These are phyloP conservation scores for Drosophila paramelanica DNA, from an alignment of 2,888 invertebrate genomes.

Conservation along the genomic window DNA sequence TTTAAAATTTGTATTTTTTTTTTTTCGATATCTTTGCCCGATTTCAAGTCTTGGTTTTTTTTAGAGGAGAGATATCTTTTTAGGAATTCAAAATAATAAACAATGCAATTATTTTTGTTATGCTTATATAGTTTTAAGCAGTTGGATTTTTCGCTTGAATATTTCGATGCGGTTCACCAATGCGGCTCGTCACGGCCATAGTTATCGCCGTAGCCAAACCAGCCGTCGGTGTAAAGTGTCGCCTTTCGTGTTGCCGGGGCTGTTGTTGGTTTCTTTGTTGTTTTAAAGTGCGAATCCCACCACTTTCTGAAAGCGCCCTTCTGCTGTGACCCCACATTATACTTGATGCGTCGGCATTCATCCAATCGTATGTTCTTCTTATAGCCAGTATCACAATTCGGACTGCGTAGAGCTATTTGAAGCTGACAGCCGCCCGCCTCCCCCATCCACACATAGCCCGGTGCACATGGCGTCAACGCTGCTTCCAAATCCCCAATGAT, in stretches of 20 bases:
- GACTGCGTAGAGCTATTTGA: not conserved
- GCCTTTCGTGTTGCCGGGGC: not conserved
- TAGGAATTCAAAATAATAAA: no score
- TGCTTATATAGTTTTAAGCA: no score
- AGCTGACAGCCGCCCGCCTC: not conserved
- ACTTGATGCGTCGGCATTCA: slow-evolving; percentile 18
- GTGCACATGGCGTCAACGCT: slow-evolving; percentile 1
- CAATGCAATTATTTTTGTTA: no score
- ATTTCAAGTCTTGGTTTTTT: no score
- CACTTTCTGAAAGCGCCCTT: slow-evolving; percentile 10
- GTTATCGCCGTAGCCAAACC: slow-evolving; percentile 31
- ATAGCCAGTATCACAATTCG: slow-evolving; percentile 13
- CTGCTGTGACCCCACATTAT: not conserved
- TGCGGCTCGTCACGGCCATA: slow-evolving; percentile 11
- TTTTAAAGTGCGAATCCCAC: not conserved
- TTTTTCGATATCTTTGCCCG: no score
- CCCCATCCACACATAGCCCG: slow-evolving; percentile 11
- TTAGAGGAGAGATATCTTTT: no score
- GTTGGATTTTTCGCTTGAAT: no score
- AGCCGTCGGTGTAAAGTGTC: not conserved
- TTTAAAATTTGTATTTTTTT: no score
- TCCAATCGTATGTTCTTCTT: slow-evolving; percentile 4
- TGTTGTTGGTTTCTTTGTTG: not conserved
- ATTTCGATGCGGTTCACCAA: not conserved
- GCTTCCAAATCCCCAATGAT: not conserved